A percentile compares a stretch with the other conserved stretches of the same genome.
Conservation (phyloP, 2,113 vertebrate genomes). For the Melanerpes aurifrons region DNA sequence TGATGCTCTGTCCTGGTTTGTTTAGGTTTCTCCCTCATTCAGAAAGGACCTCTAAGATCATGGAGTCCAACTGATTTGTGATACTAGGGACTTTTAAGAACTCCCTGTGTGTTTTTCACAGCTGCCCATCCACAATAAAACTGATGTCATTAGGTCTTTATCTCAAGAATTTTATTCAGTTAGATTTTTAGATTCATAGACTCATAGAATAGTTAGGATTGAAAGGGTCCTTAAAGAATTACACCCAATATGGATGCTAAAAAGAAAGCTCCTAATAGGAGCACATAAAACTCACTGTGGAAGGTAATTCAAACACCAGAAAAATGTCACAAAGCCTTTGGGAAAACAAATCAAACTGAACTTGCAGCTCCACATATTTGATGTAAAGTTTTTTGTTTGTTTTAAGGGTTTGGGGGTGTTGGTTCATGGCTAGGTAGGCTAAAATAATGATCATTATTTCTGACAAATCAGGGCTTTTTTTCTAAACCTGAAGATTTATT, state of each 20-base stretch:
- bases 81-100: background rate
- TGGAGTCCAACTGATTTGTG: background rate
- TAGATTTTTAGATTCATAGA: background rate
- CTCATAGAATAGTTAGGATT: too few species aligned
- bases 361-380: background rate
- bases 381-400: background rate
- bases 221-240: too few species aligned
- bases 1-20: background rate
- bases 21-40: background rate
- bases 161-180: background rate
- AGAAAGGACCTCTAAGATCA: too few species aligned
- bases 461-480: background rate
- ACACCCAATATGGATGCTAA: too few species aligned
- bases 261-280: background rate
- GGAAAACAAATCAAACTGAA: background rate
- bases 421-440: background rate
- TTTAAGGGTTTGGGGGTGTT: background rate
- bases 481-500: background rate
- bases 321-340: background rate
- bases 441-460: background rate
- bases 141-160: background rate
- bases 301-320: background rate
- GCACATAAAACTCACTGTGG: background rate
- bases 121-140: background rate
- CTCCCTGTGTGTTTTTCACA: background rate